Evolutionary conservation across 35 echinoderm and acorn worm genomes (phyloP).

Genomic region (Patiria miniata): DNA sequence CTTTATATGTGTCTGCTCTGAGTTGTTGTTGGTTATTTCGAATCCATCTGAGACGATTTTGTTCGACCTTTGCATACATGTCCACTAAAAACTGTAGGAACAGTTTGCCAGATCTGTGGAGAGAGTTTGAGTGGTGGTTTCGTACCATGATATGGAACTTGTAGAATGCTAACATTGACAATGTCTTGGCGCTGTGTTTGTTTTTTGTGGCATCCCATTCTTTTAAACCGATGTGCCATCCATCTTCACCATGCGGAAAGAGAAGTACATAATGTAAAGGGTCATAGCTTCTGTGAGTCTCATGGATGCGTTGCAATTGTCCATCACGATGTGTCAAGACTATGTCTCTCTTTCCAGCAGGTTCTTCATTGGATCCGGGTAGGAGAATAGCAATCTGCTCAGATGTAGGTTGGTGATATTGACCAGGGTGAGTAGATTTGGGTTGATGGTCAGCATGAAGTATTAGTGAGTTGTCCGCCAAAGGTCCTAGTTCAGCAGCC

Average conservation of each 20-base stretch:
- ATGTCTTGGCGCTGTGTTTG: not conserved
- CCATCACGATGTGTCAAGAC: slow-evolving; percentile 10
- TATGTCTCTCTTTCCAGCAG: slow-evolving; percentile 31
- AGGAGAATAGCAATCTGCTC: slow-evolving; percentile 47
- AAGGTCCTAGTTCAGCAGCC: not conserved
- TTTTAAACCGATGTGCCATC: slow-evolving; percentile 10
- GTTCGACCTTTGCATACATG: slow-evolving; percentile 52
- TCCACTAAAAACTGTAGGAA: slow-evolving; percentile 49
- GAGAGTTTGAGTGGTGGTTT: slow-evolving; percentile 5
- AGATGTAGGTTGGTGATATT: slow-evolving; percentile 41
- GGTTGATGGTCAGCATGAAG: slow-evolving; percentile 24
- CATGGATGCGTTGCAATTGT: not conserved
- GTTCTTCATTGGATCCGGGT: not conserved
- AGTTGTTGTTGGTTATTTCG: slow-evolving; percentile 5
- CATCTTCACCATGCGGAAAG: slow-evolving; percentile 40
- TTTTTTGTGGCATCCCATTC: not conserved
- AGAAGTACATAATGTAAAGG: slow-evolving; percentile 47
- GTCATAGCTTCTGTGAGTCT: slow-evolving; percentile 47
- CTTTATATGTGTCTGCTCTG: slow-evolving; percentile 15
- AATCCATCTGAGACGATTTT: not conserved
- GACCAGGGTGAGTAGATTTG: slow-evolving; percentile 18
- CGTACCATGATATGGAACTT: not conserved
- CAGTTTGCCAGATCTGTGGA: not conserved
- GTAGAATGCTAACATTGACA: slow-evolving; percentile 10
- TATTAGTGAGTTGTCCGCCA: not conserved